Conservation (phyloP, 1,140 invertebrate genomes). For the Cephus cinctus region DNA sequence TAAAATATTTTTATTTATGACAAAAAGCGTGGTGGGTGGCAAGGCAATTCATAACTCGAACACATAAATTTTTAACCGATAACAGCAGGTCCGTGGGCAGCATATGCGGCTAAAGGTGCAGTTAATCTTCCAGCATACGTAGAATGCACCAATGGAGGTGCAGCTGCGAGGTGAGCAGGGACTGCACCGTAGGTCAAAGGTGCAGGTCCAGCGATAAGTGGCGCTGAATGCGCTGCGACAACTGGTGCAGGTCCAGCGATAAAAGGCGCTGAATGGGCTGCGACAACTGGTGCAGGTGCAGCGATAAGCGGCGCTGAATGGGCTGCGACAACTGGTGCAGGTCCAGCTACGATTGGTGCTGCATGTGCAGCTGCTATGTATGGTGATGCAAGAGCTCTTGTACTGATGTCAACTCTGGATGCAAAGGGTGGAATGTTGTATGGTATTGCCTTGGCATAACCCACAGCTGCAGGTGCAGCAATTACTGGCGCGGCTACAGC, state of each 20-base stretch:
- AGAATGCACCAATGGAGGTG: conserved; percentile 14
- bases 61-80: conserved; percentile 10
- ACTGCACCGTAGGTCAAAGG: conserved; percentile 5
- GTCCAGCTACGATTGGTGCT: conserved; percentile 17
- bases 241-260: neutral
- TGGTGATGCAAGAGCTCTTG: conserved; percentile 43
- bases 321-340: conserved; percentile 21
- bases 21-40: conserved; percentile 12
- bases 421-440: conserved; percentile 60
- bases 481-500: conserved; percentile 31
- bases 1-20: conserved; percentile 8
- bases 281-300: conserved; percentile 18
- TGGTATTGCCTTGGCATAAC: conserved; percentile 44
- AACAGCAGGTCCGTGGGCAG: conserved; percentile 16
- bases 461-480: conserved; percentile 32
- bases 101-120: conserved; percentile 9
- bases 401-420: conserved; percentile 56
- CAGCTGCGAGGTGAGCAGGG: conserved; percentile 2
- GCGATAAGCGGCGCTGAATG: conserved; percentile 29
- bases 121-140: conserved; percentile 13
- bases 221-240: too few species aligned
- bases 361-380: conserved; percentile 33
- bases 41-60: neutral
- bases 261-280: conserved; percentile 12
- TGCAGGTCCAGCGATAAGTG: conserved; percentile 9